Percentiles rank a stretch among this genome's conserved stretches.
Conservation (phyloP, 2,797 vertebrate genomes). For the Calcarius lapponicus region DNA sequence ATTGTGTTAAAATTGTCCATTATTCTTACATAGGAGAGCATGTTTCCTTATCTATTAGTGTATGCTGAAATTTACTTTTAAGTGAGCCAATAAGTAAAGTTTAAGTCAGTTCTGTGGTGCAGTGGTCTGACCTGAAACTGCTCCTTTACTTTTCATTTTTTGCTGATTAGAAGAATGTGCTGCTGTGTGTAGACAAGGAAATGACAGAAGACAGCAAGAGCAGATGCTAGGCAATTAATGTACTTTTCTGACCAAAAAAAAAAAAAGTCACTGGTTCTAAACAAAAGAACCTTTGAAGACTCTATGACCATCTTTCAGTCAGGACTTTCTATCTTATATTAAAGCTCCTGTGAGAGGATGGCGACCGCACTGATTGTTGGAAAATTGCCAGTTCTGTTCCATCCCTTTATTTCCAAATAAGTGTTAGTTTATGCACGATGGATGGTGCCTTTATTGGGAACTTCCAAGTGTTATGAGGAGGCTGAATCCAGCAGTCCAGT, state of each 20-base stretch:
- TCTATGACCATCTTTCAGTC: background rate
- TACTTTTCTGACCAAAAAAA: background rate
- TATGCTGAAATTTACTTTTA: background rate
- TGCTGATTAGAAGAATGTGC: background rate
- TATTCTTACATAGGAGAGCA: background rate
- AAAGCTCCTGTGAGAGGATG: background rate
- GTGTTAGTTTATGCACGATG: background rate
- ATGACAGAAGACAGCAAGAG: background rate
- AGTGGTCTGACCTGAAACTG: background rate
- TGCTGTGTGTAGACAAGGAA: background rate
- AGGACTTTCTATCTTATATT: background rate
- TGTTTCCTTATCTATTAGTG: background rate
- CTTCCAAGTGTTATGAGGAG: background rate
- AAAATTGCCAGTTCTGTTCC: background rate
- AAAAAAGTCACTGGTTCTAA: background rate
- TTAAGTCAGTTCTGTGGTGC: background rate
- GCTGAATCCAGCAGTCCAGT: background rate
- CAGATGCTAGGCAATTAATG: background rate
- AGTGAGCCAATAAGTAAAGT: background rate
- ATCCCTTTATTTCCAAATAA: background rate
- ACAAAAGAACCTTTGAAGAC: background rate
- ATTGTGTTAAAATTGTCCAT: background rate
- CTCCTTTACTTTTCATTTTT: background rate
- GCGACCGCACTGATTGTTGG: accelerated
- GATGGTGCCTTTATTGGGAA: background rate